phyloP scores from a whole-genome alignment of 2,888 invertebrate species.

The Pollenia labialis region DNA sequence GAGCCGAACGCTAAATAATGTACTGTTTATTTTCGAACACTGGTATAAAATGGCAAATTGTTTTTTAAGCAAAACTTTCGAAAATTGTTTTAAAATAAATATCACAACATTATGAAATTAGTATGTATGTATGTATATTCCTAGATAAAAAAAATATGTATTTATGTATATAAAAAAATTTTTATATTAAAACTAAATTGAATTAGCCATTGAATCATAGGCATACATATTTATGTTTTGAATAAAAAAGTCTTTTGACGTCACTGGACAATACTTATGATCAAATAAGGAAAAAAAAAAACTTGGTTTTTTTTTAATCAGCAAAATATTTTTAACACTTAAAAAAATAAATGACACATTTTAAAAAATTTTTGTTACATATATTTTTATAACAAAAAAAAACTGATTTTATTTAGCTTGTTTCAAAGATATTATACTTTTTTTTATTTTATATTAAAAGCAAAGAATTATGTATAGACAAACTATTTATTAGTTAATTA shows the following conservation, averaged over 20 bases:
- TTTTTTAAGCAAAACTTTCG: too few species aligned
- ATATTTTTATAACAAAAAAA: not conserved
- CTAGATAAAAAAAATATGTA: not conserved
- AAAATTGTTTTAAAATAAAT: too few species aligned
- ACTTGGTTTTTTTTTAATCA: not conserved
- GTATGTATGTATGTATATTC: too few species aligned
- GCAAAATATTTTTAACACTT: constrained; percentile 4
- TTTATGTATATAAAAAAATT: not conserved
- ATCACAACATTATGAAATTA: too few species aligned
- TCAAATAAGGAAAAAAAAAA: constrained; percentile 17
- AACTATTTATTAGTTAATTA: too few species aligned
- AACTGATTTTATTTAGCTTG: not conserved
- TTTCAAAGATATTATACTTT: not conserved
- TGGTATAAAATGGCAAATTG: too few species aligned
- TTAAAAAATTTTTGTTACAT: not conserved
- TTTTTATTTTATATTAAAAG: not conserved
- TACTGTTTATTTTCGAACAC: too few species aligned
- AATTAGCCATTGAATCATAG: not conserved
- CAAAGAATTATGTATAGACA: too few species aligned
- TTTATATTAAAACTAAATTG: not conserved
- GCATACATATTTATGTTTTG: not conserved
- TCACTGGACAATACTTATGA: constrained; percentile 13
- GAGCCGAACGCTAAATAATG: too few species aligned
- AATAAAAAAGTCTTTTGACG: constrained; percentile 39
- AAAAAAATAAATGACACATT: constrained; percentile 43